phyloP scores from a whole-genome alignment of 2,113 vertebrate species.

The Aspiorhynchus laticeps region DNA sequence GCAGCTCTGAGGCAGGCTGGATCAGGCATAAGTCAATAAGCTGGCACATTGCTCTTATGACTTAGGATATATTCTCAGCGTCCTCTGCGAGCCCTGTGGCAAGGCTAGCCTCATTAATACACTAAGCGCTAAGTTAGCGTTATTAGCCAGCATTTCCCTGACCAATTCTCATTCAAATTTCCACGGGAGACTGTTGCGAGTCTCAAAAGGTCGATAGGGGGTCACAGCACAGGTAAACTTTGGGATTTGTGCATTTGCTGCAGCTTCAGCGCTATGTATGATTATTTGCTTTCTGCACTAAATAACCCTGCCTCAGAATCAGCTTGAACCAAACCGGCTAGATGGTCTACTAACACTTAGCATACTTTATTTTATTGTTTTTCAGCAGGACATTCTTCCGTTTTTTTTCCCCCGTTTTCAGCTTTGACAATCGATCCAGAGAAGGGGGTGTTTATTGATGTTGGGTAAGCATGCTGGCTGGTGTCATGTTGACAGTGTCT shows the following conservation, averaged over 20 bases:
- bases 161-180: conserved; percentile 1
- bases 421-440: conserved; percentile 46
- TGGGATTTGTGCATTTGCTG: neutral
- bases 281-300: too few species aligned
- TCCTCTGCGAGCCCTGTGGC: conserved; percentile 23
- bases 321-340: too few species aligned
- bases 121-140: neutral
- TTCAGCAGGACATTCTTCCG: neutral
- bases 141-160: conserved; percentile 36
- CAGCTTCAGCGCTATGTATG: neutral
- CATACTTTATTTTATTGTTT: neutral
- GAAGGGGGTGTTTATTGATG: conserved; percentile 46
- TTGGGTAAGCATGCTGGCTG: conserved; percentile 12
- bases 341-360: neutral
- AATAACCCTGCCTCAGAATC: too few species aligned
- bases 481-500: conserved; percentile 38
- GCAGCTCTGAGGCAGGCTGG: conserved; percentile 62
- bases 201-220: neutral
- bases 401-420: neutral
- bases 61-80: conserved; percentile 34
- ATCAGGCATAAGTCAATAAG: conserved; percentile 62
- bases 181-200: neutral
- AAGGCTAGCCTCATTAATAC: conserved; percentile 53
- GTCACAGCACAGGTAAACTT: neutral
- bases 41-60: conserved; percentile 40